These are phyloP conservation scores for Mythimna loreyi DNA, from an alignment of 2,888 invertebrate species.

Conservation along the genomic window DNA sequence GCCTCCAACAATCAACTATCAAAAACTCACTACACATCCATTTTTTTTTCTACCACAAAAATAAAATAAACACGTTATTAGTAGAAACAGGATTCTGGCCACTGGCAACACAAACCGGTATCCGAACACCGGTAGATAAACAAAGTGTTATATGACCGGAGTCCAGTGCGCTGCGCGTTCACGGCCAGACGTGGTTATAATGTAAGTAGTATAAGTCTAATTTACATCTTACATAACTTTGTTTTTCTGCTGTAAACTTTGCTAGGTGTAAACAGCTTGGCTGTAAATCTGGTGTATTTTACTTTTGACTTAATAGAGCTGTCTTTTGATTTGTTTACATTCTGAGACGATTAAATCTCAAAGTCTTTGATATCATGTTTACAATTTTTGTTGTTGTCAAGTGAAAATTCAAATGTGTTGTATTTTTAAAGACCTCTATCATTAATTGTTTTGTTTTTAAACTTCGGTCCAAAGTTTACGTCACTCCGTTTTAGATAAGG, in stretches of 20 bases:
- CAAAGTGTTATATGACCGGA: conserved; percentile 18
- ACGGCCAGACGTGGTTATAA: conserved; percentile 7
- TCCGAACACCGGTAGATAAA: conserved; percentile 48
- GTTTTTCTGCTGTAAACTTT: not conserved
- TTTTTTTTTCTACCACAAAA: conserved; percentile 19
- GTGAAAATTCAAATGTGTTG: not conserved
- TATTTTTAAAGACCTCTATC: not conserved
- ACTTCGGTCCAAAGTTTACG: conserved; percentile 16
- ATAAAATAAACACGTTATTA: not conserved
- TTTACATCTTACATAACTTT: not conserved
- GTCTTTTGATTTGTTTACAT: not conserved
- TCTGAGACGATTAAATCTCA: not conserved
- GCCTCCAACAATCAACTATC: not conserved
- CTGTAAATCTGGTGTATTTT: not conserved
- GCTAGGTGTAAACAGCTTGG: not conserved
- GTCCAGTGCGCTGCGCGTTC: conserved; percentile 12
- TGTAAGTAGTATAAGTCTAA: conserved; percentile 20
- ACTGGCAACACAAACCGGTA: conserved; percentile 51
- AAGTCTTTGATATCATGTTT: not conserved
- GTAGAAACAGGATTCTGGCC: conserved; percentile 10
- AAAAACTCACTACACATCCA: no score
- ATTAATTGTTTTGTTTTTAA: not conserved
- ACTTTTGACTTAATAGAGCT: not conserved
- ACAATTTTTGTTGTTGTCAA: not conserved
- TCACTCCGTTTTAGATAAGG: conserved; percentile 3